A percentile compares a stretch with the other conserved stretches of the same genome.
Conservation (phyloP, 2,888 invertebrate genomes). For the Plebejus anna region DNA sequence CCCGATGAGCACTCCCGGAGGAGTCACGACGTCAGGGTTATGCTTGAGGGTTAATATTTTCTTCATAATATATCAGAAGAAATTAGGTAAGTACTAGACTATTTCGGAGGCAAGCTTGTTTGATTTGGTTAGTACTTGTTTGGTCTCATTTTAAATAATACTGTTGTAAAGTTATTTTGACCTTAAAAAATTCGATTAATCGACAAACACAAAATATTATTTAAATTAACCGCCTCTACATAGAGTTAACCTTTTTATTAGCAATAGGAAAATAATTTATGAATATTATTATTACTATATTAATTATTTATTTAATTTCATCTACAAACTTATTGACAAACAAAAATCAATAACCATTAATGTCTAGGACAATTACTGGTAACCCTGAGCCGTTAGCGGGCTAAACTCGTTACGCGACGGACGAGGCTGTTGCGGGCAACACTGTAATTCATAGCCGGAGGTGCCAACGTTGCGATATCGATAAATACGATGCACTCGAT, state of each 20-base stretch:
- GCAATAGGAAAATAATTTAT: too few relatives aligned
- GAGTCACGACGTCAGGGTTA: conserved; percentile 57
- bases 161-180: too few relatives aligned
- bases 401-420: conserved; percentile 67
- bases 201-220: too few relatives aligned
- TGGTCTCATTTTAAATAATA: too few relatives aligned
- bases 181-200: too few relatives aligned
- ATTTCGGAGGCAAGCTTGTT: too few relatives aligned
- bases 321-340: too few relatives aligned
- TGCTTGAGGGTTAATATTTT: background rate
- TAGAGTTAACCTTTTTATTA: too few relatives aligned
- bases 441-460: conserved; percentile 68
- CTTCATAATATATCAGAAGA: background rate
- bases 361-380: background rate
- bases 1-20: conserved; percentile 65
- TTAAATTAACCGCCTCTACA: too few relatives aligned
- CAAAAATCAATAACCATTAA: background rate
- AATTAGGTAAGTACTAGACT: background rate
- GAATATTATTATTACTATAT: too few relatives aligned
- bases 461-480: conserved; percentile 31
- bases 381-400: conserved; percentile 37
- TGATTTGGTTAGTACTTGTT: too few relatives aligned
- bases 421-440: conserved; percentile 56
- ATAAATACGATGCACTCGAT: conserved; percentile 11
- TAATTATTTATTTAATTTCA: too few relatives aligned